Conservation (phyloP, 2,113 vertebrate genomes). For the Dasyprocta punctata region DNA sequence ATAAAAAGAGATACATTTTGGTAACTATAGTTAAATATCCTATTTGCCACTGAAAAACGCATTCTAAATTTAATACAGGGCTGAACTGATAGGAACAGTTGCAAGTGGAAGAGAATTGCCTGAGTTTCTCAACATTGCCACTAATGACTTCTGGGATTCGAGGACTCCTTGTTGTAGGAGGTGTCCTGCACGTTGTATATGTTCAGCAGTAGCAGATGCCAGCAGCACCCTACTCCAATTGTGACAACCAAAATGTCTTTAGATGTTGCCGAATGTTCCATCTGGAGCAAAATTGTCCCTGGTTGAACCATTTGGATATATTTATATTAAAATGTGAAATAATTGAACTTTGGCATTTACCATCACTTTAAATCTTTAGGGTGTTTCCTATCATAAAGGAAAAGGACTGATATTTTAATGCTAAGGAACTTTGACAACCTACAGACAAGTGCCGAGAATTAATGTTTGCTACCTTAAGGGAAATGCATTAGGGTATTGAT, state of each 20-base stretch:
- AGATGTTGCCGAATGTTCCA: not conserved
- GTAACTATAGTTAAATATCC: not conserved
- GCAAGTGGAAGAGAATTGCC: not conserved
- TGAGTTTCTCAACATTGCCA: not conserved
- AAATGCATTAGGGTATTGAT: not conserved
- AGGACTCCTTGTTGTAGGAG: not conserved
- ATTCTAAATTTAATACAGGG: not conserved
- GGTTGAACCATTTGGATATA: not conserved
- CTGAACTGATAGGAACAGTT: not conserved
- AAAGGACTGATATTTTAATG: conserved; percentile 30
- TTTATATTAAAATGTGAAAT: not conserved
- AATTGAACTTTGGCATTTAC: not conserved
- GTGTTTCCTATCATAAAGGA: not conserved
- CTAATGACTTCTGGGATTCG: not conserved
- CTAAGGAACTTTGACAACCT: conserved; percentile 38
- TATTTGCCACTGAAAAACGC: not conserved
- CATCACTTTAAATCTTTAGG: conserved; percentile 38
- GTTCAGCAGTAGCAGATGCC: not conserved
- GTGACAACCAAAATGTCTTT: conserved; percentile 15
- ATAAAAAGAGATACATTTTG: not conserved
- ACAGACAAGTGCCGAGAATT: conserved; percentile 25
- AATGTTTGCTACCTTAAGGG: conserved; percentile 35
- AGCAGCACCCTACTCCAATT: not conserved
- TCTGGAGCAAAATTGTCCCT: not conserved
- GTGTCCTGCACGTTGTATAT: not conserved